Base-by-base conservation (phyloP, 2,888 invertebrate species). In the Chalcosyrphus nemorum region DNA sequence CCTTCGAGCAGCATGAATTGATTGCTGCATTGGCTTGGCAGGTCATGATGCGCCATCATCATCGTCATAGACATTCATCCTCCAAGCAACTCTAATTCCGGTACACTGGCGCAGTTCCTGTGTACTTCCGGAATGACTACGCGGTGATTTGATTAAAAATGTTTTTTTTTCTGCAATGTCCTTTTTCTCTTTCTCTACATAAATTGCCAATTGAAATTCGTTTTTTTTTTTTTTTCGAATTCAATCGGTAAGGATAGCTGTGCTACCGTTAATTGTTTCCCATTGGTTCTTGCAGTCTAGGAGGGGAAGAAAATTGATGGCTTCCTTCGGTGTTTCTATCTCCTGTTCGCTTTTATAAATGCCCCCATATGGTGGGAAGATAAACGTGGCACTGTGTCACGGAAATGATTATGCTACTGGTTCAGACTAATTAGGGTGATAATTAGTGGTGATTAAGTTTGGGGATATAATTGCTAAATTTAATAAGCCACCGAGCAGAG, bases 121-220 rank as follows among this genome's bases (percentile, higher is more conserved):
- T 74, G 70, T 68, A 75, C 74, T 65, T 78, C 74, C 82, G 78
- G 59, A 32, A 66, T 57, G 57, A n/a, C 68, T 41, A 32, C 13
- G 19, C 61, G 65, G 27, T 80, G 80, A 84, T 84, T 80, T 80
- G 84, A 84, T 84, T 84, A 84, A 84, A 84, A 84, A 84, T 57
- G 24, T 15, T 15, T 38, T 68, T 50, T 47, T 66, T 13, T 47
- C 35, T 13, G 1, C 38, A 4, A 21, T 21, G 9, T 57, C 70
- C 45, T 29, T 61, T 45, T 59, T 43, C 50, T 2, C 15, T 68
- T 76, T 50, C 15, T 43, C 24, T 38, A 59, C 68, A 80, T 75
- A 80, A 80, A 84, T 84, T 70, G 84, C 75, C 74, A 75, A 74
- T 70, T 63, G 71, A 65, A 81, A 71, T 65, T 57, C 41, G 81